Percentiles rank a stretch among this genome's conserved stretches.
Evolutionary conservation across 2,888 invertebrate genomes (phyloP).

Genomic region (Hypena proboscidalis): DNA sequence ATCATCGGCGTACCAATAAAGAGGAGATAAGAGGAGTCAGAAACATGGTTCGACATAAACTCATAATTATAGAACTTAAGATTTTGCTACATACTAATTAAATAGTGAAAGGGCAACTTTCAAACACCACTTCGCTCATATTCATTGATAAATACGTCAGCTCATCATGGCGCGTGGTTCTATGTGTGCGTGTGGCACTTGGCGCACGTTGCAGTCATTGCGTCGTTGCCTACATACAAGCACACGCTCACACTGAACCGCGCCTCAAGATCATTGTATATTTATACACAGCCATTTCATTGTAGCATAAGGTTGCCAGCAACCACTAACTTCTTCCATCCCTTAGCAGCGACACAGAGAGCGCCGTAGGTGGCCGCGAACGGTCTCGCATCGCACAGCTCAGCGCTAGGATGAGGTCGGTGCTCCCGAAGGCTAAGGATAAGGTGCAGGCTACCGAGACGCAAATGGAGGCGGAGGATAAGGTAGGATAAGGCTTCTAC

Average conservation of each 20-base stretch:
- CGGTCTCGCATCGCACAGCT: constrained; percentile 69
- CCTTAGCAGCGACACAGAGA: constrained; percentile 83
- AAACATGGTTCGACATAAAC: no score
- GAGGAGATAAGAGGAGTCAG: no score
- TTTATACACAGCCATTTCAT: not conserved
- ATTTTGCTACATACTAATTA: no score
- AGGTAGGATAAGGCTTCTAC: constrained; percentile 46
- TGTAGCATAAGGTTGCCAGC: constrained; percentile 1
- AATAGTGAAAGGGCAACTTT: no score
- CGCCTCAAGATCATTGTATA: no score
- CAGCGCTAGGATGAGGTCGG: constrained; percentile 69
- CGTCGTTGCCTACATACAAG: not conserved
- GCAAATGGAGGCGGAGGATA: constrained; percentile 59
- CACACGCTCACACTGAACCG: not conserved
- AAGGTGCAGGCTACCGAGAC: constrained; percentile 70
- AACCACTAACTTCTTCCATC: constrained; percentile 19
- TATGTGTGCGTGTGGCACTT: no score
- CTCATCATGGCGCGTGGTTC: no score
- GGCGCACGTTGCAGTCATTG: no score
- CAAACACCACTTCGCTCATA: no score
- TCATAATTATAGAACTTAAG: no score
- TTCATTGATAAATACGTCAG: no score
- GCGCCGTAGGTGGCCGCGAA: constrained; percentile 71
- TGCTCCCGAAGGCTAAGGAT: constrained; percentile 67
- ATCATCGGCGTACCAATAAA: no score